Evolutionary conservation across 92 coral and sea anemone species (phyloP).

Genomic region (Phymanthus crucifer): DNA sequence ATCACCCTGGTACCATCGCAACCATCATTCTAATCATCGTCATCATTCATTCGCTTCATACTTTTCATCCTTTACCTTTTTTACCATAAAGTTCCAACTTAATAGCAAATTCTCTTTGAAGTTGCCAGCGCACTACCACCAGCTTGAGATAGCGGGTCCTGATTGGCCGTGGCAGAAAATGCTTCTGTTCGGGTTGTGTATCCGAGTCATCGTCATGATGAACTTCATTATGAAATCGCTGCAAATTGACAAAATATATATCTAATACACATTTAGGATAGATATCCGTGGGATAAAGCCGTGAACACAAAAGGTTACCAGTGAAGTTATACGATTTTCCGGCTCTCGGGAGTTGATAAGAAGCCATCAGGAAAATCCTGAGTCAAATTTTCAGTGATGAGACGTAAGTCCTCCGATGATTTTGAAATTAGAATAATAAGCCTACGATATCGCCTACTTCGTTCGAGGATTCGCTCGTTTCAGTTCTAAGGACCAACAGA

Average conservation of each 20-base stretch:
- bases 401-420: too few species aligned
- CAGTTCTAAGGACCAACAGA: too few species aligned
- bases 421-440: too few species aligned
- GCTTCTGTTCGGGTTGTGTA: not conserved
- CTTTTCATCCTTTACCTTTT: not conserved
- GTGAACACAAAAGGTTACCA: not conserved
- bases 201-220: not conserved
- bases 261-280: not conserved
- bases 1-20: too few species aligned
- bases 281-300: not conserved
- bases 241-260: not conserved
- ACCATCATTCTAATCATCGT: not conserved
- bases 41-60: not conserved
- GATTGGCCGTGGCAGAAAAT: not conserved
- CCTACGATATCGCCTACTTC: too few species aligned
- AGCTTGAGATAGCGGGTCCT: not conserved
- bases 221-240: slow-evolving; percentile 1
- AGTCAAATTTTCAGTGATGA: too few species aligned
- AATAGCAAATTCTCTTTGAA: not conserved
- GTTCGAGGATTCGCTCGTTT: too few species aligned
- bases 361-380: too few species aligned
- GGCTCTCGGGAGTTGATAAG: not conserved
- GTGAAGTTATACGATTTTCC: not conserved
- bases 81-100: not conserved
- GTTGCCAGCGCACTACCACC: not conserved